Evolutionary conservation across 1,140 invertebrate species (phyloP).

Genomic region (Eriocheir sinensis): DNA sequence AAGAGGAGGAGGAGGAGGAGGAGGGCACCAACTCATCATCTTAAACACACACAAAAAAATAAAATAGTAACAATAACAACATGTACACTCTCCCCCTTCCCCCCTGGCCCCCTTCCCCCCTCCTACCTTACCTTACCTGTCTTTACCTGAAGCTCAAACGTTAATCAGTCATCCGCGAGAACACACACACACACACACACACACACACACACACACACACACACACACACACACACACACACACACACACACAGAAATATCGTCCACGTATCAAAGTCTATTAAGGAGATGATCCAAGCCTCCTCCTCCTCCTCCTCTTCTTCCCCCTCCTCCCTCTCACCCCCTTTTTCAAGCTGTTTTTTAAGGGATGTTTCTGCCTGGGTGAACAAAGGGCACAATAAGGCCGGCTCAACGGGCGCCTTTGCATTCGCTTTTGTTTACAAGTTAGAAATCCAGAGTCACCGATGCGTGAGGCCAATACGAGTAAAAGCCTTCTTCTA

Average conservation of each 20-base stretch:
- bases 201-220: neutral
- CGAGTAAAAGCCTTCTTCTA: neutral
- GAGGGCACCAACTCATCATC: too few relatives aligned
- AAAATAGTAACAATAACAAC: too few relatives aligned
- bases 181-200: neutral
- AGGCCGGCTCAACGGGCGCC: neutral
- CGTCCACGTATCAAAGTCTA: neutral
- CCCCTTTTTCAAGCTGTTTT: slow-evolving; percentile 34
- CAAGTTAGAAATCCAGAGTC: slow-evolving; percentile 35
- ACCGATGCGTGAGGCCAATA: slow-evolving; percentile 36
- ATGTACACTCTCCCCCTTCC: too few relatives aligned
- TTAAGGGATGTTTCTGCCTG: slow-evolving; percentile 44
- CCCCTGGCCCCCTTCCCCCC: too few relatives aligned
- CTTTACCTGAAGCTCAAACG: neutral
- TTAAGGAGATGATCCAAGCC: neutral
- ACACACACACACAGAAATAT: neutral
- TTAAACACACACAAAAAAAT: too few relatives aligned
- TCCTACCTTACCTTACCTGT: neutral
- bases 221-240: neutral
- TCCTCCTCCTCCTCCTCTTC: neutral
- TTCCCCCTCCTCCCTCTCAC: too few relatives aligned
- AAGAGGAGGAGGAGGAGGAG: too few relatives aligned
- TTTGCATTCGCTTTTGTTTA: slow-evolving; percentile 36
- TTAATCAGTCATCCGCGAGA: neutral
- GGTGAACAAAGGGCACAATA: slow-evolving; percentile 37